A percentile compares a stretch with the other conserved stretches of the same genome.
phyloP scores from a whole-genome alignment of 2,797 vertebrate genomes.

The Sebastes trivittatus region DNA sequence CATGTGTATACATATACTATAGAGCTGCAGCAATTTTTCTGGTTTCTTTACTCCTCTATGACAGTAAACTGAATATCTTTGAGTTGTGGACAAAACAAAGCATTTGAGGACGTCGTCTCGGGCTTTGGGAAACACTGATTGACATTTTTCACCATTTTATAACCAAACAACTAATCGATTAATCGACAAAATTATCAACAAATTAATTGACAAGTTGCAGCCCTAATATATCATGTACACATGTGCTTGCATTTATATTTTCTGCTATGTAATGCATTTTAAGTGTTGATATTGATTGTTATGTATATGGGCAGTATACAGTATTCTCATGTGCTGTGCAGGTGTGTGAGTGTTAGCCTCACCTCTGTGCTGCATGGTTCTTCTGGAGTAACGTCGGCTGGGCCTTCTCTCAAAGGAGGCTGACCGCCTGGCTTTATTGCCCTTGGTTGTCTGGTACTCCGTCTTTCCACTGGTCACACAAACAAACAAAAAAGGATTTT shows the following conservation, averaged over 20 bases:
- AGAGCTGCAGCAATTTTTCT: too few species aligned
- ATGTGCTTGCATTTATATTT: neutral
- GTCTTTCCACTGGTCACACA: conserved; percentile 90
- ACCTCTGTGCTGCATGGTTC: conserved; percentile 92
- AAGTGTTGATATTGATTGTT: neutral
- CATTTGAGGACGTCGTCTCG: too few species aligned
- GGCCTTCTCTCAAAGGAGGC: conserved; percentile 96
- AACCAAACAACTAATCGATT: too few species aligned
- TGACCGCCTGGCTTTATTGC: conserved; percentile 92
- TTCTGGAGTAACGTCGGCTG: conserved; percentile 95
- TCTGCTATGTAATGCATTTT: neutral
- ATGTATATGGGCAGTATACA: neutral
- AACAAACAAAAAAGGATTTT: neutral
- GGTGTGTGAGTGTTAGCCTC: conserved; percentile 13
- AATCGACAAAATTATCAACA: too few species aligned
- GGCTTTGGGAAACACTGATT: too few species aligned
- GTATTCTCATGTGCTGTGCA: neutral
- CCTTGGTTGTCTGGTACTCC: conserved; percentile 98
- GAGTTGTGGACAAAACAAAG: too few species aligned
- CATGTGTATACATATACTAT: too few species aligned
- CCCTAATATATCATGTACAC: neutral
- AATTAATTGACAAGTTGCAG: too few species aligned
- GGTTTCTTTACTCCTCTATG: too few species aligned
- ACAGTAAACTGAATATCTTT: too few species aligned
- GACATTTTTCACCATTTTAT: too few species aligned